Percentiles rank a stretch among this genome's conserved stretches.
phyloP scores from a whole-genome alignment of 2,113 vertebrate genomes.

The Hippocampus guttulatus region DNA sequence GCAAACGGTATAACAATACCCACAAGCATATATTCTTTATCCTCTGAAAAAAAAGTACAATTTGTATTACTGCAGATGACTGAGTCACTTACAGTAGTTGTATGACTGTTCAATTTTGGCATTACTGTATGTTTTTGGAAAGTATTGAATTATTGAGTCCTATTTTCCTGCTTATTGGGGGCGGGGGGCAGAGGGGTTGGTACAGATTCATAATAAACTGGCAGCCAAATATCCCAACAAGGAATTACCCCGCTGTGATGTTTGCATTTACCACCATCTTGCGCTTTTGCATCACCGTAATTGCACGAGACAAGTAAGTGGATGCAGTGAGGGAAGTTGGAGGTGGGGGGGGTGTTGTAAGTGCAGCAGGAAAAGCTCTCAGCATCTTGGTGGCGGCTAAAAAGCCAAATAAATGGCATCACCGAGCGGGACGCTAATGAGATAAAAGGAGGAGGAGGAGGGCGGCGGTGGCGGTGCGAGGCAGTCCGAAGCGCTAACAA shows the following conservation, averaged over 20 bases:
- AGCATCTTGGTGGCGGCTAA: slow-evolving; percentile 59
- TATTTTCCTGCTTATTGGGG: too few species aligned
- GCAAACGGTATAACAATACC: too few species aligned
- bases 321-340: slow-evolving; percentile 42
- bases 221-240: not conserved
- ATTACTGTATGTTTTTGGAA: too few species aligned
- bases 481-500: slow-evolving; percentile 56
- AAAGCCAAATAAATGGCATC: slow-evolving; percentile 56
- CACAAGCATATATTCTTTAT: too few species aligned
- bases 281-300: slow-evolving; percentile 32
- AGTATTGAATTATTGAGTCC: too few species aligned
- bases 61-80: too few species aligned
- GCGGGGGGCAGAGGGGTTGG: too few species aligned
- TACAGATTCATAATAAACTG: not conserved
- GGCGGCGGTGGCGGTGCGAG: slow-evolving; percentile 32
- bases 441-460: slow-evolving; percentile 54
- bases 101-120: too few species aligned
- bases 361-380: slow-evolving; percentile 60
- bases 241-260: not conserved
- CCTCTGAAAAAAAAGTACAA: too few species aligned
- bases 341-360: slow-evolving; percentile 39
- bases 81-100: too few species aligned
- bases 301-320: slow-evolving; percentile 61
- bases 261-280: not conserved
- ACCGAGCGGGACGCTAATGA: slow-evolving; percentile 49